Evolutionary conservation across 2,113 vertebrate species (phyloP).

Genomic region (Aspidoscelis tigris): DNA sequence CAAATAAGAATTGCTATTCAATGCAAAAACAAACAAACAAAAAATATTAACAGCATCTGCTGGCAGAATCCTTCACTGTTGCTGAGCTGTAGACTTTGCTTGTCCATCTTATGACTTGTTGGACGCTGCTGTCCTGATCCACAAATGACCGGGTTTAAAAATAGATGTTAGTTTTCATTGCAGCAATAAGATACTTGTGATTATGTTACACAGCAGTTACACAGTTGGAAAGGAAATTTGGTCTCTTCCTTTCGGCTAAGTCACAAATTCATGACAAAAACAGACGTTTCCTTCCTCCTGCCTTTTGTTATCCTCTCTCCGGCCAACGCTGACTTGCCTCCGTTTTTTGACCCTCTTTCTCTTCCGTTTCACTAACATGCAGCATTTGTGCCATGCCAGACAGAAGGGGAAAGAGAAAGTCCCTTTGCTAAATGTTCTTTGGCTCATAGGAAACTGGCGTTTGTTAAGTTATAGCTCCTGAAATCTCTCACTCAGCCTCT

Average conservation of each 20-base stretch:
- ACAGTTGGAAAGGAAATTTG: not conserved
- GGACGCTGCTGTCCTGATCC: not conserved
- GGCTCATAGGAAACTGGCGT: too few species aligned
- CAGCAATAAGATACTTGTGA: conserved; percentile 5
- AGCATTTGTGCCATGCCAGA: not conserved
- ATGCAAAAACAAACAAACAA: too few species aligned
- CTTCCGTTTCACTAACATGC: not conserved
- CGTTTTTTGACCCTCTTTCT: not conserved
- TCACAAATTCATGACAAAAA: not conserved
- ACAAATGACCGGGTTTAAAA: conserved; percentile 24
- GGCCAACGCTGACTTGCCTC: too few species aligned
- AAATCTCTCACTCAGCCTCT: too few species aligned
- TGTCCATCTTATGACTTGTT: conserved; percentile 4
- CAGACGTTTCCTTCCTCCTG: not conserved
- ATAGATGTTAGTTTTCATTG: conserved; percentile 22
- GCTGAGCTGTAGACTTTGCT: not conserved
- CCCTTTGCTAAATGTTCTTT: not conserved
- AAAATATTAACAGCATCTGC: not conserved
- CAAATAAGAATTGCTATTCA: not conserved
- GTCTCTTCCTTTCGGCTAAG: not conserved
- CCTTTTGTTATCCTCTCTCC: not conserved
- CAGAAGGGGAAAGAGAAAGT: not conserved
- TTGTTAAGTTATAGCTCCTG: not conserved
- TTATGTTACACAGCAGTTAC: conserved; percentile 26
- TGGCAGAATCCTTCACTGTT: not conserved